These are phyloP conservation scores for Melinopterus prodromus DNA, from an alignment of 2,888 invertebrate species.

Conservation along the genomic window DNA sequence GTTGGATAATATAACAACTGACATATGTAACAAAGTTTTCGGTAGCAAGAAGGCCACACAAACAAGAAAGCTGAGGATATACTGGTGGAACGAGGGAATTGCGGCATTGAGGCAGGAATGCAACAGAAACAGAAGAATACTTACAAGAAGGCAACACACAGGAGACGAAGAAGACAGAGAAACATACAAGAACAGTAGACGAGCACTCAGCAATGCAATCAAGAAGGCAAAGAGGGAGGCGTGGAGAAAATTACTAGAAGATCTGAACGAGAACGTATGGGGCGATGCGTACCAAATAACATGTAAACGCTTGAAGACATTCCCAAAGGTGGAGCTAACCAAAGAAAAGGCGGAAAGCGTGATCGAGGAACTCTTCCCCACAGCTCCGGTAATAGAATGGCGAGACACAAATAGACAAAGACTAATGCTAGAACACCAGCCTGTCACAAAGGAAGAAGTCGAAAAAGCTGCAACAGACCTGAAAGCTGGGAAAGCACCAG, in stretches of 20 bases:
- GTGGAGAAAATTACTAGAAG: neutral
- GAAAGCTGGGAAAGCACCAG: too few relatives aligned
- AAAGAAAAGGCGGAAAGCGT: neutral
- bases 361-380: too few relatives aligned
- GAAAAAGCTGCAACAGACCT: too few relatives aligned
- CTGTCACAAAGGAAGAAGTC: too few relatives aligned
- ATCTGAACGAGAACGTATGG: neutral
- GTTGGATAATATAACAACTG: too few relatives aligned
- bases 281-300: neutral
- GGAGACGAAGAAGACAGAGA: too few relatives aligned
- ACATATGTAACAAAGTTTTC: too few relatives aligned
- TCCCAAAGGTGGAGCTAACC: neutral
- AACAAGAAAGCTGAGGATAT: too few relatives aligned
- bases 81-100: neutral
- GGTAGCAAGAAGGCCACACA: too few relatives aligned
- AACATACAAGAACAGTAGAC: neutral
- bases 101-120: neutral
- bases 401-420: too few relatives aligned
- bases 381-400: too few relatives aligned
- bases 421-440: too few relatives aligned
- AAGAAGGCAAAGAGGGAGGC: slow-evolving; percentile 6
- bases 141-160: neutral
- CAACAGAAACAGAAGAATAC: neutral
- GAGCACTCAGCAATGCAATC: neutral
- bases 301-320: neutral